A percentile compares a stretch with the other conserved stretches of the same genome.
Conservation (phyloP, 1,140 invertebrate species). For the Drosophila rhopaloa region DNA sequence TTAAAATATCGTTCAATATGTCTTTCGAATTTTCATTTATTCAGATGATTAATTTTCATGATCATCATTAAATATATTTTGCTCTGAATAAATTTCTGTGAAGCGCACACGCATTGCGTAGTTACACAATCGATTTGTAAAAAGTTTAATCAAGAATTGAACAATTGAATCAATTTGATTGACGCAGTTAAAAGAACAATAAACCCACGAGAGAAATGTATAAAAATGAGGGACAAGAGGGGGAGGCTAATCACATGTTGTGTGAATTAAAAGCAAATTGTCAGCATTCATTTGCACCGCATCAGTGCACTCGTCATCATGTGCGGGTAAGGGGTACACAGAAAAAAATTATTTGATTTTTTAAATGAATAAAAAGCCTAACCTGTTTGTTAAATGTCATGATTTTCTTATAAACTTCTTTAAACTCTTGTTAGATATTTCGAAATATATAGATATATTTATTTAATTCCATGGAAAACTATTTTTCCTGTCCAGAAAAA, state of each 20-base stretch:
- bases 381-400: too few species aligned
- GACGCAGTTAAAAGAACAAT: constrained; percentile 29
- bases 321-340: constrained; percentile 5
- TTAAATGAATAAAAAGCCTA: background rate
- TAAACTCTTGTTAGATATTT: too few species aligned
- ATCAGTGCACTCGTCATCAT: constrained; percentile 35
- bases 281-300: constrained; percentile 47
- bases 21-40: too few species aligned
- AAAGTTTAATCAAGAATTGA: constrained; percentile 48
- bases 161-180: constrained; percentile 60
- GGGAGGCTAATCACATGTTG: constrained; percentile 45
- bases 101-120: constrained; percentile 25
- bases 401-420: too few species aligned
- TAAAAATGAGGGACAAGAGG: constrained; percentile 2
- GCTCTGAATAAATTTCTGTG: background rate
- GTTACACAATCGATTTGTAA: constrained; percentile 49
- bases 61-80: too few species aligned
- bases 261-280: constrained; percentile 61
- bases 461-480: background rate
- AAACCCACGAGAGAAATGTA: constrained; percentile 10
- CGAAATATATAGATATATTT: too few species aligned
- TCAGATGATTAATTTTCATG: too few species aligned
- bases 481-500: background rate
- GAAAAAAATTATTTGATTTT: background rate
- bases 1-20: too few species aligned